These are phyloP conservation scores for Clarias platycephalus DNA, from an alignment of 2,797 vertebrate genomes.

Conservation along the genomic window DNA sequence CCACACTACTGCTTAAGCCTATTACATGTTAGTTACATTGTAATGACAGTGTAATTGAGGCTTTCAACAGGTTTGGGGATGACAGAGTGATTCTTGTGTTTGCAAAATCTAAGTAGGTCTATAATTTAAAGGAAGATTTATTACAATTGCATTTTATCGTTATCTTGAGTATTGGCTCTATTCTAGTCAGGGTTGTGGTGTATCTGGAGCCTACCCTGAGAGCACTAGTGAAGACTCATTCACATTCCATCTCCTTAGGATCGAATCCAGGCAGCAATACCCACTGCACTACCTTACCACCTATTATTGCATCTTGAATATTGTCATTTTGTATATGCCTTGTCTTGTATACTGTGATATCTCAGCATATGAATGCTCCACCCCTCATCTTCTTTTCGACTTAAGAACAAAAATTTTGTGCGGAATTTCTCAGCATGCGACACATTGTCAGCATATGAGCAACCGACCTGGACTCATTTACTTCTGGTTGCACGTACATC, in stretches of 20 bases:
- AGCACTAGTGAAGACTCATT: neutral
- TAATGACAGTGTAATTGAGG: constrained; percentile 40
- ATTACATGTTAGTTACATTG: constrained; percentile 43
- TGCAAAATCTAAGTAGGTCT: neutral
- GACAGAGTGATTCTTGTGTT: neutral
- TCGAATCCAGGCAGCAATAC: neutral
- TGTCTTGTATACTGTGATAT: too few species aligned
- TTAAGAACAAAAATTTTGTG: too few species aligned
- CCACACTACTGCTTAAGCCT: constrained; percentile 11
- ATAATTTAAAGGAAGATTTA: neutral
- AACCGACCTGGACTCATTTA: too few species aligned
- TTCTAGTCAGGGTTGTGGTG: neutral
- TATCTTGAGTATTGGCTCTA: neutral
- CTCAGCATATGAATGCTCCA: too few species aligned
- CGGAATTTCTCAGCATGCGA: too few species aligned
- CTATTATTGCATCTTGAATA: neutral
- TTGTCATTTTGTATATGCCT: neutral
- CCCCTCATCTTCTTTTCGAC: too few species aligned
- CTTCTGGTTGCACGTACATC: too few species aligned
- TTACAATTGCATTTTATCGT: neutral
- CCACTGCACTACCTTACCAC: too few species aligned
- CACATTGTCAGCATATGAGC: too few species aligned
- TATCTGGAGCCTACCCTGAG: neutral
- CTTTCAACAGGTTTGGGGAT: neutral
- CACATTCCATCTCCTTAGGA: neutral